Evolutionary conservation across 2,888 invertebrate species (phyloP).

Genomic region (Acrobeloides nanus): DNA sequence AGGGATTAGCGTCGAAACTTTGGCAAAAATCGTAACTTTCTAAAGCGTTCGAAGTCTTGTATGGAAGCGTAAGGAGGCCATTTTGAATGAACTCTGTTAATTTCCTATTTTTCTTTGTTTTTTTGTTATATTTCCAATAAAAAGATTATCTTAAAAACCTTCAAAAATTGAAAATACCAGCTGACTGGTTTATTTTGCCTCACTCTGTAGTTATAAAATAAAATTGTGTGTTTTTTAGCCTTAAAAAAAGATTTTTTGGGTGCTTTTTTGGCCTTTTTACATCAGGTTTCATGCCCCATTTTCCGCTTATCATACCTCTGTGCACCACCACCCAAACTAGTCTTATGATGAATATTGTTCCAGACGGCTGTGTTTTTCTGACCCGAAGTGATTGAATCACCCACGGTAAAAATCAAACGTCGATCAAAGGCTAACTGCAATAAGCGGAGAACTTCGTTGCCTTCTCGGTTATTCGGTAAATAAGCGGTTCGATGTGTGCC

Average conservation of each 20-base stretch:
- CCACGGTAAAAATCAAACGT: constrained; percentile 74
- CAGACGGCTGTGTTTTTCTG: constrained; percentile 83
- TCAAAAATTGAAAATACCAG: no score
- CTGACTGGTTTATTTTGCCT: no score
- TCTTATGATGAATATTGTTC: constrained; percentile 82
- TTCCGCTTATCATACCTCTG: constrained; percentile 10
- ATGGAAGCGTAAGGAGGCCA: no score
- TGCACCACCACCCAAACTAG: constrained; percentile 53
- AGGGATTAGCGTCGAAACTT: no score
- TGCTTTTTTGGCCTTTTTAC: background rate
- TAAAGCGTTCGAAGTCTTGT: no score
- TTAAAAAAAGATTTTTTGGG: background rate
- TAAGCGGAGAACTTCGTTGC: constrained; percentile 64
- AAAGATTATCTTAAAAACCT: no score
- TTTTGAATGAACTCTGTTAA: no score
- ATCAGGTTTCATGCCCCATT: background rate
- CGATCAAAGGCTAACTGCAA: constrained; percentile 76
- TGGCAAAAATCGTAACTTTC: no score
- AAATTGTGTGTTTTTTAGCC: no score
- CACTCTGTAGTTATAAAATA: no score
- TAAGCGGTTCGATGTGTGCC: constrained; percentile 32
- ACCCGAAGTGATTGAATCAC: constrained; percentile 79
- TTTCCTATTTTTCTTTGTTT: no score
- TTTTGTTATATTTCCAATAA: no score
- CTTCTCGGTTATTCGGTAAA: constrained; percentile 34